Percentiles rank a stretch among this genome's conserved stretches.
These are phyloP conservation scores for Spea bombifrons DNA, from an alignment of 2,113 vertebrate genomes.

Conservation along the genomic window DNA sequence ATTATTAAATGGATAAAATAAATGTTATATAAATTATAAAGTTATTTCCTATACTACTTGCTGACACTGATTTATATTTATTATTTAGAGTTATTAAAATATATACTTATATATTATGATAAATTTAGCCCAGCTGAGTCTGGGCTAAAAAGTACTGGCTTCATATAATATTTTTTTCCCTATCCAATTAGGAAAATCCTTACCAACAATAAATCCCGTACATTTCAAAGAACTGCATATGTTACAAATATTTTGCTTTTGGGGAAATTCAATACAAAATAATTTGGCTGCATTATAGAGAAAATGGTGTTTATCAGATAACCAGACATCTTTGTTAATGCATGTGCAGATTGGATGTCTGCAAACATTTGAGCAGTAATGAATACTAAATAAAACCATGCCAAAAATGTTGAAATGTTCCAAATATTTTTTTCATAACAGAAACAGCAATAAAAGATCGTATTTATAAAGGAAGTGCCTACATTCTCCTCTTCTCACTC, in stretches of 20 bases:
- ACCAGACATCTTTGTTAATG: slow-evolving; percentile 10
- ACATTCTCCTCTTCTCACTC: neutral
- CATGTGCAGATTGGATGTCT: slow-evolving; percentile 17
- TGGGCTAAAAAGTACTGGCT: neutral
- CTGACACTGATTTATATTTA: too few relatives aligned
- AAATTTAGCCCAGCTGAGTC: too few relatives aligned
- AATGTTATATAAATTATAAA: too few relatives aligned
- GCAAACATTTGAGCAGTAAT: slow-evolving; percentile 15
- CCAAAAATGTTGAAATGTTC: slow-evolving; percentile 25
- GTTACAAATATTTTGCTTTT: neutral
- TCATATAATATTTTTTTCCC: neutral
- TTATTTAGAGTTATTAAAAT: too few relatives aligned
- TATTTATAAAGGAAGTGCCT: neutral
- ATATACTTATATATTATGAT: neutral
- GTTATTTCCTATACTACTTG: too few relatives aligned
- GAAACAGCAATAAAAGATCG: neutral
- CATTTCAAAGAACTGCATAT: neutral
- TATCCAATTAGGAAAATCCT: neutral
- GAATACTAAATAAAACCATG: neutral
- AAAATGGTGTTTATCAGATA: neutral
- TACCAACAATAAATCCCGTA: too few relatives aligned
- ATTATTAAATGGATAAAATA: too few relatives aligned
- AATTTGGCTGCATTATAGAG: neutral
- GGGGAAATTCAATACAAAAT: neutral
- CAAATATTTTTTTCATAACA: slow-evolving; percentile 20